Conservation (phyloP, 2,113 vertebrate genomes). For the Calyptomena viridis region DNA sequence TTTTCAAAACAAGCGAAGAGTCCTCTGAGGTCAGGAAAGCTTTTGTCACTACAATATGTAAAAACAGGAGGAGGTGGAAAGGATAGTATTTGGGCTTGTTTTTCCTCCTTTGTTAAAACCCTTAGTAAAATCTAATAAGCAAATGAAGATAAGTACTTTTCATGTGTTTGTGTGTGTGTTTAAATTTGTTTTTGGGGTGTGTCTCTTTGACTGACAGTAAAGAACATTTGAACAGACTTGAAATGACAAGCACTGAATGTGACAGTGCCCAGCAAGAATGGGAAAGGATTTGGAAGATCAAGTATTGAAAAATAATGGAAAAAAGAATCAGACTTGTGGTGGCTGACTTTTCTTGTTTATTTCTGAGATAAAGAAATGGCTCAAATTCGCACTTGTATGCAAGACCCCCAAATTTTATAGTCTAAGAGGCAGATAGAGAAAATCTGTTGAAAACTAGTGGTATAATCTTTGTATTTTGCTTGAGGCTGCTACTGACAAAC, state of each 20-base stretch:
- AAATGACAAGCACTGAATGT: not conserved
- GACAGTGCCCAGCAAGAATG: not conserved
- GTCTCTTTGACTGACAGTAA: not conserved
- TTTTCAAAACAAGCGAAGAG: slow-evolving; percentile 66
- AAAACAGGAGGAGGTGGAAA: slow-evolving; percentile 25
- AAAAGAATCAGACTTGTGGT: not conserved
- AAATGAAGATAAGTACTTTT: slow-evolving; percentile 29
- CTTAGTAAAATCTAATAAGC: not conserved
- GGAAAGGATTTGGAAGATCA: not conserved
- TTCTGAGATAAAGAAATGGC: not conserved
- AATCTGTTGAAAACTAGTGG: slow-evolving; percentile 38
- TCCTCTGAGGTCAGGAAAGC: slow-evolving; percentile 45
- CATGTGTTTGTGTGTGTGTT: not conserved
- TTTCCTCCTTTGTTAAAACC: slow-evolving; percentile 23
- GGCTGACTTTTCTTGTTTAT: not conserved
- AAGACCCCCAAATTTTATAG: not conserved
- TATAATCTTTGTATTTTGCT: slow-evolving; percentile 26
- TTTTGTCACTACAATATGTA: slow-evolving; percentile 60
- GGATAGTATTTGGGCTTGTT: not conserved
- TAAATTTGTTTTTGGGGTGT: not conserved
- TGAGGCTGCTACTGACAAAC: not conserved
- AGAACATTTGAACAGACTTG: not conserved
- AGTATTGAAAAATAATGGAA: not conserved
- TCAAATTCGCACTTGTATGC: not conserved
- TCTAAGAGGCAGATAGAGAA: slow-evolving; percentile 20